phyloP scores from a whole-genome alignment of 1,140 invertebrate genomes.

The Aphelenchoides fujianensis region DNA sequence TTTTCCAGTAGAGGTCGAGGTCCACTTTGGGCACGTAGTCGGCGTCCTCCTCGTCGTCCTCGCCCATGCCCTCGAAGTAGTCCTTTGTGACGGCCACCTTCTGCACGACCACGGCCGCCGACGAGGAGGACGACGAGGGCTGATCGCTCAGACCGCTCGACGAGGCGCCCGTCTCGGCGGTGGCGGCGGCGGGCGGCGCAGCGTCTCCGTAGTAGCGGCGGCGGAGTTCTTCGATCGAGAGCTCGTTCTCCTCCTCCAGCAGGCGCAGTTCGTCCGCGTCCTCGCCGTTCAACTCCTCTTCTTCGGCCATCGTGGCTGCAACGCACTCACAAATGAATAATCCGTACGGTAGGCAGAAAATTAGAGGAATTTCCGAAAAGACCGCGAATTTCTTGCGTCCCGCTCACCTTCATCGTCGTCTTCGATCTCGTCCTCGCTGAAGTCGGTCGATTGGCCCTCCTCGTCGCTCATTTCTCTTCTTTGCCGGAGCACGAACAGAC shows the following conservation, averaged over 20 bases:
- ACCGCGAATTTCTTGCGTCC: neutral
- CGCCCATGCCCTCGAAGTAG: constrained; percentile 6
- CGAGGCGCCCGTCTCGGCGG: neutral
- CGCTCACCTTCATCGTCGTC: constrained; percentile 29
- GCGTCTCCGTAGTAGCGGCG: constrained; percentile 32
- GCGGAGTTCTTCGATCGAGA: constrained; percentile 41
- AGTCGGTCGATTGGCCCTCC: constrained; percentile 16
- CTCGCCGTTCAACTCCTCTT: constrained; percentile 24
- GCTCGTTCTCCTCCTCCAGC: constrained; percentile 34
- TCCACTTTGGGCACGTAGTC: constrained; percentile 25
- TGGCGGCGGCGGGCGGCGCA: neutral
- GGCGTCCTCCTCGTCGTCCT: constrained; percentile 32
- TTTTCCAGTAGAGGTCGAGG: constrained; percentile 30
- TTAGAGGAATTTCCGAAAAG: neutral
- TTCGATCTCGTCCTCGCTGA: constrained; percentile 21
- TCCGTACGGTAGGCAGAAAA: neutral
- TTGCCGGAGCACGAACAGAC: too few species aligned
- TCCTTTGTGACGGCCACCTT: neutral
- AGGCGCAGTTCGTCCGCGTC: constrained; percentile 28
- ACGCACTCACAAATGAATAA: neutral
- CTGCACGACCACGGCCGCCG: too few species aligned
- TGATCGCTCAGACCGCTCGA: neutral
- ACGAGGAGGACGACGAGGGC: neutral
- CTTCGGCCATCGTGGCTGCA: constrained; percentile 38
- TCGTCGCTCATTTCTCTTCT: constrained; percentile 25